Conservation (phyloP, 2,797 vertebrate genomes). For the Sebastes nivosus region DNA sequence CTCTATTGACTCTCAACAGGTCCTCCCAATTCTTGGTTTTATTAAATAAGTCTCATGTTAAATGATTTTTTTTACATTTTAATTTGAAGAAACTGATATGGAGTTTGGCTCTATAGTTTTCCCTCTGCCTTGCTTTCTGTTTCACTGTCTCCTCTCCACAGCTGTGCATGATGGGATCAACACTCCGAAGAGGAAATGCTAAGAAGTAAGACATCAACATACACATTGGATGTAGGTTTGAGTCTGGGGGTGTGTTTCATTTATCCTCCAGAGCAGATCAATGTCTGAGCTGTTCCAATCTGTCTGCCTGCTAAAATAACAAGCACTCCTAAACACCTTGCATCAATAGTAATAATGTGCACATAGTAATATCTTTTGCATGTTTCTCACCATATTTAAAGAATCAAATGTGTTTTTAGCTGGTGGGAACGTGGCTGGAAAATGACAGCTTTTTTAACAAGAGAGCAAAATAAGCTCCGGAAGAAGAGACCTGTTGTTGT, state of each 20-base stretch:
- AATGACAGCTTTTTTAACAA: not conserved
- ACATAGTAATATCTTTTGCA: not conserved
- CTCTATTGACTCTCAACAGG: too few species aligned
- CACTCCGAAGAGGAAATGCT: conserved; percentile 7
- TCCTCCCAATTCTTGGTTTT: too few species aligned
- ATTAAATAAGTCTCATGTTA: too few species aligned
- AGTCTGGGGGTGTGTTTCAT: conserved; percentile 36
- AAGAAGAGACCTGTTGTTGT: not conserved
- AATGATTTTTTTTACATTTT: too few species aligned
- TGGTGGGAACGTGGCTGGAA: not conserved
- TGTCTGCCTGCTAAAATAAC: conserved; percentile 35
- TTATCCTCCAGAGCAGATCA: conserved; percentile 45
- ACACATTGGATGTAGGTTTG: conserved; percentile 3
- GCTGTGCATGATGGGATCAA: conserved; percentile 27
- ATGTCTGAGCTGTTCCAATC: conserved; percentile 42
- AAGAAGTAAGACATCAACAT: not conserved
- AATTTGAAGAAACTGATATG: too few species aligned
- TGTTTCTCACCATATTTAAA: not conserved
- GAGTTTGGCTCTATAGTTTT: too few species aligned
- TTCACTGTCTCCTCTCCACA: not conserved
- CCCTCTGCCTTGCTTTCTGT: too few species aligned
- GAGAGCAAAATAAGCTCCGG: not conserved
- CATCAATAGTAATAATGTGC: not conserved
- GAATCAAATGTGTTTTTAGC: not conserved
- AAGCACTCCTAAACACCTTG: conserved; percentile 27